A percentile compares a stretch with the other conserved stretches of the same genome.
Evolutionary conservation across 2,888 invertebrate genomes (phyloP).

Genomic region (Kryphioiulus occultus): DNA sequence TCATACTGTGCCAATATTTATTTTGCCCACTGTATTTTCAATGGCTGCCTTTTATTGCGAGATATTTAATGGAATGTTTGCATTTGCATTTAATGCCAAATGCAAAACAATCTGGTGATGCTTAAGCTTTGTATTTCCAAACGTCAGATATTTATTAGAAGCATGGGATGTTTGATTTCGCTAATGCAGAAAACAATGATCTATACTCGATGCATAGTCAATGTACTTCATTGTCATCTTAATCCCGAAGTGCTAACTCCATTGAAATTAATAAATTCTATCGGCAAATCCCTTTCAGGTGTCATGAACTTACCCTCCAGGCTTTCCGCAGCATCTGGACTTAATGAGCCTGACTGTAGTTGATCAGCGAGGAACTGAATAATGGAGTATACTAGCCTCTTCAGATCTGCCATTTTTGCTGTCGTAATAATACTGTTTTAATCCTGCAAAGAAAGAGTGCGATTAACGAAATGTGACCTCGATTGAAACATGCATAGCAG

Average conservation of each 20-base stretch:
- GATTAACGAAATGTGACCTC: neutral
- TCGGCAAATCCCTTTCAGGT: too few species aligned
- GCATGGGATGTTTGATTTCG: too few species aligned
- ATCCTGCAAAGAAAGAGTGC: neutral
- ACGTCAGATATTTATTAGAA: too few species aligned
- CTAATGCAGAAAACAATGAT: neutral
- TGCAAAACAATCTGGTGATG: too few species aligned
- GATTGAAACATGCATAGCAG: neutral
- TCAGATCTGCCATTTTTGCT: constrained; percentile 59
- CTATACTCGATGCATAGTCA: neutral
- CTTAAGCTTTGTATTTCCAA: too few species aligned
- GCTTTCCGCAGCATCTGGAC: constrained; percentile 72
- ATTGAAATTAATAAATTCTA: too few species aligned
- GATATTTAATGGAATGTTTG: too few species aligned
- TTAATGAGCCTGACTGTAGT: constrained; percentile 60
- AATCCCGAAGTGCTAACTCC: too few species aligned
- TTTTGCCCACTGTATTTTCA: too few species aligned
- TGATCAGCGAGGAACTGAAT: constrained; percentile 66
- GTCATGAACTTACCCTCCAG: constrained; percentile 69
- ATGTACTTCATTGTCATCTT: neutral
- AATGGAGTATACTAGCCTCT: constrained; percentile 63
- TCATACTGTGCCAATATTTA: too few species aligned
- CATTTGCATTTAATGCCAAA: too few species aligned
- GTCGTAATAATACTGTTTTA: neutral
- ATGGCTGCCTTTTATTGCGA: too few species aligned